A percentile compares a stretch with the other conserved stretches of the same genome.
phyloP scores from a whole-genome alignment of 2,113 vertebrate species.

The Trogon melanurus region DNA sequence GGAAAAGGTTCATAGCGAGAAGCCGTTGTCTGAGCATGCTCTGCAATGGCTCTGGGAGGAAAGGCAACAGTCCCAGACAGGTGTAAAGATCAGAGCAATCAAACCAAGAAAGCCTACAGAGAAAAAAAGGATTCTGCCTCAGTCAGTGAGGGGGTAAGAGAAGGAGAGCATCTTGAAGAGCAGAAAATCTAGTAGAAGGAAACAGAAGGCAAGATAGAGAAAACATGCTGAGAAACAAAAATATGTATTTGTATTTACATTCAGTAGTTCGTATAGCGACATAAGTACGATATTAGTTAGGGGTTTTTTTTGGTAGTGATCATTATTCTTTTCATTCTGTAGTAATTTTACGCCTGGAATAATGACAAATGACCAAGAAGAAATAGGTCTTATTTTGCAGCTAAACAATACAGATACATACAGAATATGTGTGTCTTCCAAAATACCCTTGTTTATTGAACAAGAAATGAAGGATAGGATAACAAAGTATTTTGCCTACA shows the following conservation, averaged over 20 bases:
- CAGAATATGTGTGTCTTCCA: background rate
- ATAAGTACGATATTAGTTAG: background rate
- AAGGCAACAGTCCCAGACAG: background rate
- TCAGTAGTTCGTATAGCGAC: background rate
- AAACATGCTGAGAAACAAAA: background rate
- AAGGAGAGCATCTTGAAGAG: background rate
- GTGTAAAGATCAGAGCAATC: background rate
- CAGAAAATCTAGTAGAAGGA: background rate
- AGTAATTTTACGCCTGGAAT: background rate
- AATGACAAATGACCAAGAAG: background rate
- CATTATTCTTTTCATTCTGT: background rate
- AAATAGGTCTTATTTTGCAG: background rate
- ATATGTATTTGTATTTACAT: background rate
- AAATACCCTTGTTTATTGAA: background rate
- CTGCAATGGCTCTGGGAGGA: background rate
- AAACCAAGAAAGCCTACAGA: background rate
- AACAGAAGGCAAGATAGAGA: background rate
- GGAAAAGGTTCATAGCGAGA: background rate
- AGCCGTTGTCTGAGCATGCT: background rate
- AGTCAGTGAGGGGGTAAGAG: background rate
- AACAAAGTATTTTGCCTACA: background rate
- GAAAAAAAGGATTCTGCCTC: background rate
- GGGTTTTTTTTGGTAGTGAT: background rate
- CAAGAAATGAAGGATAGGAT: background rate
- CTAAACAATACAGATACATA: background rate